A percentile compares a stretch with the other conserved stretches of the same genome.
These are phyloP conservation scores for Etheostoma nigrum DNA, from an alignment of 2,797 vertebrate species.

Conservation along the genomic window DNA sequence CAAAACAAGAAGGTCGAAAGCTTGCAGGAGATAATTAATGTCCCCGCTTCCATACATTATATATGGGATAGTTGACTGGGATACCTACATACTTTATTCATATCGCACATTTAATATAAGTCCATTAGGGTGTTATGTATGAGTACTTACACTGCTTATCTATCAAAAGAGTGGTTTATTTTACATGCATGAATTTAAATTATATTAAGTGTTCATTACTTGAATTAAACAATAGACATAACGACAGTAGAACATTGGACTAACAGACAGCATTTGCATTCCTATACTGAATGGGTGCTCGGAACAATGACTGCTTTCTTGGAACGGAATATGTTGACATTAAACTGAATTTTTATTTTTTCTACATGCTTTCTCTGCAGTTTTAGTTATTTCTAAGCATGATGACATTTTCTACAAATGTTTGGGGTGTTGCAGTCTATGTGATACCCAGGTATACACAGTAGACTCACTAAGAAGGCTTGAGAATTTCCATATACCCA, in stretches of 20 bases:
- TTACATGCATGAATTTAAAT: conserved; percentile 10
- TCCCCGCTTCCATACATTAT: conserved; percentile 27
- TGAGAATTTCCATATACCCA: too few relatives aligned
- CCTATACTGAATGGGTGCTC: neutral
- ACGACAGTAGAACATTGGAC: neutral
- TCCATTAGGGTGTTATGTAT: conserved; percentile 15
- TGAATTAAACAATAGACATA: neutral
- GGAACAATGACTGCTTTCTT: neutral
- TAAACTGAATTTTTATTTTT: neutral
- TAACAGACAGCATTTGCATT: conserved; percentile 1
- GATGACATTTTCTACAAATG: neutral
- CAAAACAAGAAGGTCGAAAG: conserved; percentile 45
- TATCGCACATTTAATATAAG: conserved; percentile 19
- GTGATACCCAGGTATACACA: too few relatives aligned
- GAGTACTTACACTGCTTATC: neutral
- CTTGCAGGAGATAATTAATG: conserved; percentile 36
- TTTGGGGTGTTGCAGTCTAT: too few relatives aligned
- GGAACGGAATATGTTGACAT: conserved; percentile 1
- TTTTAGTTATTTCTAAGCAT: neutral
- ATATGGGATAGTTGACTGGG: conserved; percentile 19
- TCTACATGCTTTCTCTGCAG: neutral
- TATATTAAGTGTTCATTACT: neutral
- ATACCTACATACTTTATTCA: conserved; percentile 27
- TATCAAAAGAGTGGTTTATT: neutral
- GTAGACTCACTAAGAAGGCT: too few relatives aligned